Evolutionary conservation across 2,888 invertebrate genomes (phyloP), one percentile per base, ranked within the genome.

Genomic region (Drosophila pegasa): DNA sequence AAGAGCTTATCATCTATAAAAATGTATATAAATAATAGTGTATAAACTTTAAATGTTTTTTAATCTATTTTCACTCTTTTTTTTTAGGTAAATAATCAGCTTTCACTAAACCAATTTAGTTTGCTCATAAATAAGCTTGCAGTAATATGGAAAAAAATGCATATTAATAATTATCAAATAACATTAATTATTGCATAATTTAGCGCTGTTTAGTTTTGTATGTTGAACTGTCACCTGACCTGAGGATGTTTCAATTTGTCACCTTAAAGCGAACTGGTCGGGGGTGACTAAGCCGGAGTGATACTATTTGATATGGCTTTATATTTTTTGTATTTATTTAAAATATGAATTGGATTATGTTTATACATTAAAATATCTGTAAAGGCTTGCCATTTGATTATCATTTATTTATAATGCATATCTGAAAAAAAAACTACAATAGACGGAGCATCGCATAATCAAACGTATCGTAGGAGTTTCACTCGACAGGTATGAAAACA

Each of bases 21-120:
- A 8, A n/a, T 10, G 5, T n/a, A n/a, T 20, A 2, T 40, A 22
- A 25, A 43, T 25, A 40, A 20, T 18, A 18, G 3, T 3, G 3
- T 7, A 25, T 43, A 2, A n/a, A 43, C 5, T 43, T 25, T 25
- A 10, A 25, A 2, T 27, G 25, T 4, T 9, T 25, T n/a, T 31
- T 31, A 31, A 12, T 31, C 12, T 20, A 20, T 20, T 14, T n/a
- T 25, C 2, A 25, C 10, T n/a, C 43, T 25, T 43, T 9, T 5
- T 43, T n/a, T 10, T 10, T n/a, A 27, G 25, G 25, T 25, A 25
- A 43, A 43, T 43, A 25, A 43, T 9, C 25, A 43, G 43, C 43
- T 43, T 25, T 25, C 10, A n/a, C n/a, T 25, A 43, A 43, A 10
- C n/a, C n/a, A n/a, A 41, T n/a, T 41, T 41, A 2, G 6, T 9